A percentile compares a stretch with the other conserved stretches of the same genome.
These are phyloP conservation scores for Aeoliscus strigatus DNA, from an alignment of 2,797 vertebrate genomes.

Conservation along the genomic window DNA sequence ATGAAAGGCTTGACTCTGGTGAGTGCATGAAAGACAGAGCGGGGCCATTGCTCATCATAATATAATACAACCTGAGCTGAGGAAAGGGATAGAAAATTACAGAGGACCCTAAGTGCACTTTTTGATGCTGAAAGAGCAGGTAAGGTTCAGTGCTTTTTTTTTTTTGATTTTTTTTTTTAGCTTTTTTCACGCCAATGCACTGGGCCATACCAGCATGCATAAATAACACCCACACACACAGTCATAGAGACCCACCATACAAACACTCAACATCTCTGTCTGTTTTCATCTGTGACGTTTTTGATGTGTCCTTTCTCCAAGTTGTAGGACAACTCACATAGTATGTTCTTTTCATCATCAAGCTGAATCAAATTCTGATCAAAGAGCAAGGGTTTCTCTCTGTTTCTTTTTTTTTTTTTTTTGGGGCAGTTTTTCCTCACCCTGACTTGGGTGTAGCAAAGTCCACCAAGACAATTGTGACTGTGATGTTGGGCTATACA, in stretches of 20 bases:
- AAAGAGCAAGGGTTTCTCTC: too few species aligned
- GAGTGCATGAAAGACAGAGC: constrained; percentile 18
- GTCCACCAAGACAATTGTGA: too few species aligned
- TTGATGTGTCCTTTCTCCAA: too few species aligned
- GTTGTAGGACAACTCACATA: too few species aligned
- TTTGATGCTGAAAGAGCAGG: constrained; percentile 59
- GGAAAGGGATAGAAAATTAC: constrained; percentile 52
- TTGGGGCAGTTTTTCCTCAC: too few species aligned
- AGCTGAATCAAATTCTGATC: too few species aligned
- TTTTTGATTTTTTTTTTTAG: too few species aligned
- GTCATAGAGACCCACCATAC: constrained; percentile 36
- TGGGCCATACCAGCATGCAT: constrained; percentile 29
- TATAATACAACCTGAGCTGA: constrained; percentile 36
- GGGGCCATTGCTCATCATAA: constrained; percentile 44
- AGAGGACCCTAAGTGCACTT: constrained; percentile 61
- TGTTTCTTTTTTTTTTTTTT: too few species aligned
- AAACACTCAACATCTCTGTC: constrained; percentile 41
- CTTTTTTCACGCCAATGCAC: constrained; percentile 29
- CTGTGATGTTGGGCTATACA: too few species aligned
- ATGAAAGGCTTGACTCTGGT: constrained; percentile 38
- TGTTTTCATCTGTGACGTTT: too few species aligned
- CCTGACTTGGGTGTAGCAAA: too few species aligned
- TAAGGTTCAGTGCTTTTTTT: constrained; percentile 39
- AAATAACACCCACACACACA: constrained; percentile 64
- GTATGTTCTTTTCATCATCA: too few species aligned